These are phyloP conservation scores for Chauna torquata DNA, from an alignment of 2,113 vertebrate genomes.

Conservation along the genomic window DNA sequence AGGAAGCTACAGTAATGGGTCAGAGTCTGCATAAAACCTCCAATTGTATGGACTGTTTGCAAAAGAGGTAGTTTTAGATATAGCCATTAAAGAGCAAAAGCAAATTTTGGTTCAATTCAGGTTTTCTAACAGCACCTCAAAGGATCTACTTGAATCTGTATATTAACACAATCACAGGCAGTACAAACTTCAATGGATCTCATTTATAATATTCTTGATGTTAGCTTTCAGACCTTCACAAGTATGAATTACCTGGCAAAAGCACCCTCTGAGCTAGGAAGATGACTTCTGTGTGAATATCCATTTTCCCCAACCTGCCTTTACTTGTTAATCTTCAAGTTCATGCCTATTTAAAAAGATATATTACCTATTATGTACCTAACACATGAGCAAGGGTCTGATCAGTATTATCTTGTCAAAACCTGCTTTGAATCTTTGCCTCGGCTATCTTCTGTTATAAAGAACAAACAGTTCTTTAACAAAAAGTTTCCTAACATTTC, in stretches of 20 bases:
- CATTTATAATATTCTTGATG: not conserved
- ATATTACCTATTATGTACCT: not conserved
- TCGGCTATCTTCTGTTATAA: not conserved
- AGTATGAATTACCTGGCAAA: not conserved
- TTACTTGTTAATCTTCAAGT: not conserved
- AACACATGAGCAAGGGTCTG: fast-evolving
- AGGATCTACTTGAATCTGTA: not conserved
- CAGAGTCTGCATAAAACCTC: not conserved
- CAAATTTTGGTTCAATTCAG: not conserved
- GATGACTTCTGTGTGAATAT: not conserved
- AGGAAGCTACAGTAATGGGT: not conserved
- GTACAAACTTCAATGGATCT: not conserved
- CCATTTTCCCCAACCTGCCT: not conserved
- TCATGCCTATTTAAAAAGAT: not conserved
- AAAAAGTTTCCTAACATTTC: not conserved
- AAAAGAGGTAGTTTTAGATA: not conserved
- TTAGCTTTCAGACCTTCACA: not conserved
- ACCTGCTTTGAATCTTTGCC: not conserved
- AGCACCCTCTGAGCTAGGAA: not conserved
- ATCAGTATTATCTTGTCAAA: not conserved
- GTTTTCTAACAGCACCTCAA: not conserved
- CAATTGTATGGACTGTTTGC: not conserved
- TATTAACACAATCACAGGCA: not conserved
- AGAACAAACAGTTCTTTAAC: not conserved
- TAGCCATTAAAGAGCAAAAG: not conserved